Evolutionary conservation across 2,888 invertebrate species (phyloP).

Genomic region (Neoascia interrupta): DNA sequence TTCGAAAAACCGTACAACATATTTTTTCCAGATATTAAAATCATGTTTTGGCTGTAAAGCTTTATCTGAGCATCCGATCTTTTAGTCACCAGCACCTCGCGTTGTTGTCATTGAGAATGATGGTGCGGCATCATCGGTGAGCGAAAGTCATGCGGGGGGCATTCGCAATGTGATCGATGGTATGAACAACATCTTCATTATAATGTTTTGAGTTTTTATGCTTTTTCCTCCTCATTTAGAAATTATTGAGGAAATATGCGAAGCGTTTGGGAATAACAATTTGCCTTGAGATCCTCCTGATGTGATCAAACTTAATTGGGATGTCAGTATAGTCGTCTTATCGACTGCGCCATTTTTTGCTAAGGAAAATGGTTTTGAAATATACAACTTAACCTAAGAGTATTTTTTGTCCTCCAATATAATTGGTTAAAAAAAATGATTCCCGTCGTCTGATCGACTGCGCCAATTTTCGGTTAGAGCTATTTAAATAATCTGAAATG

Average conservation of each 20-base stretch:
- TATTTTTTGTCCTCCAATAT: too few relatives aligned
- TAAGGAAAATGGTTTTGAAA: too few relatives aligned
- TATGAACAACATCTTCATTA: slow-evolving; percentile 63
- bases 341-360: too few relatives aligned
- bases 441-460: too few relatives aligned
- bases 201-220: slow-evolving; percentile 17
- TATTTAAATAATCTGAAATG: too few relatives aligned
- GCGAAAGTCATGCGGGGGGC: slow-evolving; percentile 3
- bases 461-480: too few relatives aligned
- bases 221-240: background rate
- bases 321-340: too few relatives aligned
- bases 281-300: too few relatives aligned
- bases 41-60: slow-evolving; percentile 53
- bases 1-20: slow-evolving; percentile 54
- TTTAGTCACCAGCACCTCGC: slow-evolving; percentile 47
- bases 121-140: background rate
- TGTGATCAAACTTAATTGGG: too few relatives aligned
- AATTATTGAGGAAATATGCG: slow-evolving; percentile 22
- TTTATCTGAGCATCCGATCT: slow-evolving; percentile 66
- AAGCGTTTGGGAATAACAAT: too few relatives aligned
- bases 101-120: slow-evolving; percentile 41
- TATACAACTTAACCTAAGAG: too few relatives aligned
- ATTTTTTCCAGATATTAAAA: slow-evolving; percentile 66
- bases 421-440: too few relatives aligned
- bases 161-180: slow-evolving; percentile 62